Evolutionary conservation across 2,797 vertebrate genomes (phyloP).

Genomic region (Bufotes viridis): DNA sequence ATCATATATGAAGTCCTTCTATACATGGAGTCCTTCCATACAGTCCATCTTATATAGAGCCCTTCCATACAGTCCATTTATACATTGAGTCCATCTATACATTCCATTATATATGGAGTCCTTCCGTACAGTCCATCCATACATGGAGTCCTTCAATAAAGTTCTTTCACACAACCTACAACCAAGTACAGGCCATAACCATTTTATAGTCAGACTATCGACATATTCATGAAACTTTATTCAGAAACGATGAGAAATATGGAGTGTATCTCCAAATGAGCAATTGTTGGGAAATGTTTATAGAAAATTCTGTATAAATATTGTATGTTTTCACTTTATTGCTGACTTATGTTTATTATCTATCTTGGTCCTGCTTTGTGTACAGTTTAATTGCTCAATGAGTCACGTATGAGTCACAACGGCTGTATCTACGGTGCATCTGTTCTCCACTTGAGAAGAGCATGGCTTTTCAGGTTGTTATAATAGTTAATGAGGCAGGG

Average conservation of each 20-base stretch:
- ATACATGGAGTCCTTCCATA: no score
- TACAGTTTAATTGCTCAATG: slow-evolving; percentile 31
- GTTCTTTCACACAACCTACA: not conserved
- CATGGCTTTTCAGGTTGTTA: slow-evolving; percentile 14
- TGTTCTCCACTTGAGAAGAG: slow-evolving; percentile 18
- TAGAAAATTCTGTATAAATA: slow-evolving; percentile 8
- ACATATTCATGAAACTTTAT: not conserved
- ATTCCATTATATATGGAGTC: not conserved
- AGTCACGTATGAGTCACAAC: slow-evolving; percentile 35
- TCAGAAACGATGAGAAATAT: not conserved
- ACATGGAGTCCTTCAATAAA: no score
- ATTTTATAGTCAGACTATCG: not conserved
- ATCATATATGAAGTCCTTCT: not conserved
- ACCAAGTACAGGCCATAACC: not conserved
- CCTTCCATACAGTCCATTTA: no score
- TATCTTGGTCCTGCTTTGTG: slow-evolving; percentile 24
- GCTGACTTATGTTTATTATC: not conserved
- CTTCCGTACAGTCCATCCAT: not conserved
- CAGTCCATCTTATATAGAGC: no score
- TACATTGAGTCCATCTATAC: not conserved
- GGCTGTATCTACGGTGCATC: slow-evolving; percentile 1
- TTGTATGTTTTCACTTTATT: slow-evolving; percentile 16
- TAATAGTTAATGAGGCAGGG: not conserved
- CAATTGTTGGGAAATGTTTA: not conserved
- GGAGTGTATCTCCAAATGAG: not conserved